These are phyloP conservation scores for Channallabes apus DNA, from an alignment of 2,797 vertebrate genomes.

Conservation along the genomic window DNA sequence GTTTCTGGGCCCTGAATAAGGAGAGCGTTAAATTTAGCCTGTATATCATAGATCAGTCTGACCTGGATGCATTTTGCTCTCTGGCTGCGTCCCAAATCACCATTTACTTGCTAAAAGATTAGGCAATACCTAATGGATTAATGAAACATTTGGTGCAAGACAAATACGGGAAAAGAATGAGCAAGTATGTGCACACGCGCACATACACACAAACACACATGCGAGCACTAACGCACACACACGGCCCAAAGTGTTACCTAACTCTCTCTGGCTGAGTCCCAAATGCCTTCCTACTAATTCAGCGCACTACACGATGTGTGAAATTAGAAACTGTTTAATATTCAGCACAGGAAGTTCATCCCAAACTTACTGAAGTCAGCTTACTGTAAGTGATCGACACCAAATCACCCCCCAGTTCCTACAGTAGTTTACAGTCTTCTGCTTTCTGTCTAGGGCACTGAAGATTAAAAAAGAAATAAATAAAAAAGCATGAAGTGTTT, in stretches of 20 bases:
- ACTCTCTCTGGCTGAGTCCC: neutral
- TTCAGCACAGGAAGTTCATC: neutral
- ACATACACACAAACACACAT: neutral
- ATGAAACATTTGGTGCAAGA: neutral
- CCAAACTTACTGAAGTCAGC: neutral
- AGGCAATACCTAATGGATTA: neutral
- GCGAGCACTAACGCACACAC: neutral
- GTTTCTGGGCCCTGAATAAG: neutral
- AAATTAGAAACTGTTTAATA: neutral
- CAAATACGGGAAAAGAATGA: neutral
- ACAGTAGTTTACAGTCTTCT: neutral
- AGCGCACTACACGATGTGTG: neutral
- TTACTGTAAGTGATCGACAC: neutral
- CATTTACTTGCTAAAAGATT: neutral
- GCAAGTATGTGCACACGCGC: neutral
- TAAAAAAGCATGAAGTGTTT: no score
- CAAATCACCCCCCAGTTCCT: neutral
- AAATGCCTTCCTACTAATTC: conserved; percentile 12
- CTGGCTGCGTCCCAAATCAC: conserved; percentile 6
- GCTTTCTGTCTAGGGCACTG: neutral
- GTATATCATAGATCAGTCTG: neutral
- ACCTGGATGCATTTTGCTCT: neutral
- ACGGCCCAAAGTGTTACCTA: neutral
- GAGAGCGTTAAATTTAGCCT: neutral
- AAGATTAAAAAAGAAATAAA: neutral